phyloP scores from a whole-genome alignment of 2,113 vertebrate species.

The Psittacara wagleri region DNA sequence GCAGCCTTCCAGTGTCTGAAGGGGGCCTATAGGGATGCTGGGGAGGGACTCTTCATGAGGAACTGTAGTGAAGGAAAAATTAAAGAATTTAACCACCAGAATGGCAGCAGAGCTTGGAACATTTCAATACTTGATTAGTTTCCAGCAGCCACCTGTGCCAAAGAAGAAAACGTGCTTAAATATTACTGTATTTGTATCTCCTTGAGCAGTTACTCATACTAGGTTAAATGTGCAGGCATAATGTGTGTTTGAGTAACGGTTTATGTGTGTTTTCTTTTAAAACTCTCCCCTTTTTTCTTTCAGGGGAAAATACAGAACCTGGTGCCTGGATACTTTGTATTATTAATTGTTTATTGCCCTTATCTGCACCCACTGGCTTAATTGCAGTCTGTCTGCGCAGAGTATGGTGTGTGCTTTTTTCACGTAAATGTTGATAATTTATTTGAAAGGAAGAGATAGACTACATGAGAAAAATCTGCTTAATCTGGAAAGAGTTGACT shows the following conservation, averaged over 20 bases:
- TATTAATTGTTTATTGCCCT: neutral
- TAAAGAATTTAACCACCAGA: neutral
- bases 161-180: slow-evolving; percentile 19
- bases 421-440: neutral
- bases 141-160: slow-evolving; percentile 15
- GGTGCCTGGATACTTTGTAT: neutral
- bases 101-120: neutral
- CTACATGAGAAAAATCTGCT: neutral
- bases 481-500: neutral
- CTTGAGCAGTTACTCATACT: neutral
- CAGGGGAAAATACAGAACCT: neutral
- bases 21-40: no score
- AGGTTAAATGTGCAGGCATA: neutral
- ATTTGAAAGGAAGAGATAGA: neutral
- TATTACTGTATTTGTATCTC: neutral
- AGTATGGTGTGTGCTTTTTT: neutral
- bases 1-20: no score
- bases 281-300: neutral
- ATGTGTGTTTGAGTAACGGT: neutral
- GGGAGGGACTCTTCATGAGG: no score
- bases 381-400: neutral
- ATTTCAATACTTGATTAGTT: neutral
- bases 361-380: neutral
- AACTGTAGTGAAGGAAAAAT: neutral
- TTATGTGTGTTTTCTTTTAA: neutral